phyloP scores from a whole-genome alignment of 2,113 vertebrate genomes.

The Leucopsar rothschildi region DNA sequence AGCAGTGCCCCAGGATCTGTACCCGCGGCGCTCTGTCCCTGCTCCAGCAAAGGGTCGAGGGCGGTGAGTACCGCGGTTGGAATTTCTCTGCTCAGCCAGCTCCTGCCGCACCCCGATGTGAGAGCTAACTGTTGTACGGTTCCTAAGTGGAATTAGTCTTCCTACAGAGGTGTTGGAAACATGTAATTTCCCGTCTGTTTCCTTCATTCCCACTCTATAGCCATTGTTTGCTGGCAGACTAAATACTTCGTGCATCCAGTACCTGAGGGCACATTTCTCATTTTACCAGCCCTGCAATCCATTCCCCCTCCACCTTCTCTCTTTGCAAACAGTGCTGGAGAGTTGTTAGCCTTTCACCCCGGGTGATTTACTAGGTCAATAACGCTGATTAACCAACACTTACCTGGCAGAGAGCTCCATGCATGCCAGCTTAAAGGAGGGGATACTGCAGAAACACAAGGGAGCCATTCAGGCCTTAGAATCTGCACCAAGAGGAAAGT shows the following conservation, averaged over 20 bases:
- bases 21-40: rapidly evolving
- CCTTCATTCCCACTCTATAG: not conserved
- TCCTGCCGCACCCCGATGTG: not conserved
- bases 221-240: not conserved
- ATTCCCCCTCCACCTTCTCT: not conserved
- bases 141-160: not conserved
- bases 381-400: not conserved
- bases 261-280: not conserved
- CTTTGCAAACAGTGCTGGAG: not conserved
- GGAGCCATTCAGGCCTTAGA: not conserved
- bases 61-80: rapidly evolving
- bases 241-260: not conserved
- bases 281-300: not conserved
- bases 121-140: not conserved
- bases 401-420: not conserved
- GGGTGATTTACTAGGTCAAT: not conserved
- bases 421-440: not conserved
- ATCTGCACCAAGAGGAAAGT: not conserved
- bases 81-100: not conserved
- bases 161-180: not conserved
- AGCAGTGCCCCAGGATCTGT: not conserved
- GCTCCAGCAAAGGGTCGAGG: not conserved
- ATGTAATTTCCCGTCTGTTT: not conserved
- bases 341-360: not conserved
- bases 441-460: not conserved